Evolutionary conservation across 2,113 vertebrate species (phyloP), one percentile per base, ranked within the genome.

Genomic region (Noturus placidus): DNA sequence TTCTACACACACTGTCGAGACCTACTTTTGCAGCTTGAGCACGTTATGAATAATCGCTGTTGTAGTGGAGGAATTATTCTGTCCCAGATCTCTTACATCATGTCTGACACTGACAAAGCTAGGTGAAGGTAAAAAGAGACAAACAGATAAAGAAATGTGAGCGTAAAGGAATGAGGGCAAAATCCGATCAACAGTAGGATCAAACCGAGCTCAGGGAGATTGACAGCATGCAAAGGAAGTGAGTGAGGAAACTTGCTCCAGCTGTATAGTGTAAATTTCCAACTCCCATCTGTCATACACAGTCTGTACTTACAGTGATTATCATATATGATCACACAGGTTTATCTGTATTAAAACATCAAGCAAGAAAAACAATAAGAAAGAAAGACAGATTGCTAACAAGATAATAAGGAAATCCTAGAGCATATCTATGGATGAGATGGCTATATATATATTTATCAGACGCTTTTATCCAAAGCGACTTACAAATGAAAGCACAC

Each of bases 61-160:
- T 46, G 11, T 91, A 67, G 84, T 87, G 91, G 83, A 91, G 90
- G 92, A 87, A 20, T 86, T 86, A 86, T 91, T 70, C 56, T 15
- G 89, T 42, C 20, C 33, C 56, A 20, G 15, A 82, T 82, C 33
- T 82, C 56, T 82, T 82, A 38, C 56, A 42, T 81, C 22, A 11
- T 2, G 20, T 61, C 79, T 27, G 79, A 82, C 56, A 94, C 94
- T 94, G 94, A 92, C 93, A 92, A 95, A 95, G 93, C 93, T 94
- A 95, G 94, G 93, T 94, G 93, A 94, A 89, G 84, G 46, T n/a
- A 8, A 15, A 78, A 80, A 52, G 89, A 80, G 50, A 33, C 7
- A 35, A 93, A 92, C 69, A 89, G 87, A 77, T 79, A 54, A 2
- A 83, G 85, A 27, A 27, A 38, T 5, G 42, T 19, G 54, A 63